These are phyloP conservation scores for Pycnomerus fuliginosus DNA, from an alignment of 2,888 invertebrate species.

Conservation along the genomic window DNA sequence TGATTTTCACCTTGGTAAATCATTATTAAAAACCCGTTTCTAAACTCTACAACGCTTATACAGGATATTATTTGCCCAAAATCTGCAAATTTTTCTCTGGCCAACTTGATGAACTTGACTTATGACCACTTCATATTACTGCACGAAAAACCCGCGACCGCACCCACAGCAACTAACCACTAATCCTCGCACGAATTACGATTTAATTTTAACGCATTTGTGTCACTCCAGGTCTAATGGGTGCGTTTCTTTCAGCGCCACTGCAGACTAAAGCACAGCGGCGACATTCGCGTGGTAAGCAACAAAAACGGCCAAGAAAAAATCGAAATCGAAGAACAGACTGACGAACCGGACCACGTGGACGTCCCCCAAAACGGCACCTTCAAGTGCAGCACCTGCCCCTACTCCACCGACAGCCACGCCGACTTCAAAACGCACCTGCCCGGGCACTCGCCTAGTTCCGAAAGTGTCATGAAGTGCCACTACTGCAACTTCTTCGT, in stretches of 20 bases:
- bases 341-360: constrained; percentile 49
- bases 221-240: too few species aligned
- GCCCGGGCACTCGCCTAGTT: constrained; percentile 68
- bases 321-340: constrained; percentile 47
- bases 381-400: constrained; percentile 68
- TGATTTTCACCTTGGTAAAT: too few species aligned
- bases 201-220: too few species aligned
- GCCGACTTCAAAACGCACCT: constrained; percentile 64
- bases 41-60: too few species aligned
- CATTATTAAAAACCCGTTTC: too few species aligned
- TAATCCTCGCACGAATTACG: too few species aligned
- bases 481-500: constrained; percentile 80
- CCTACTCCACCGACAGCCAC: constrained; percentile 64
- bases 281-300: constrained; percentile 68
- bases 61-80: too few species aligned
- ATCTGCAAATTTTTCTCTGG: too few species aligned
- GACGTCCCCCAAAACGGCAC: constrained; percentile 48
- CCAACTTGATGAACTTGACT: too few species aligned
- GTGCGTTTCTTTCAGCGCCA: constrained; percentile 69
- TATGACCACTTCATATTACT: too few species aligned
- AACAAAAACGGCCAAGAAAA: constrained; percentile 57
- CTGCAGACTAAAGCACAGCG: constrained; percentile 76
- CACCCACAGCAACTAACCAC: too few species aligned
- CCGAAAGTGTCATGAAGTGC: constrained; percentile 74
- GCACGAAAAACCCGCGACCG: too few species aligned